Evolutionary conservation across 2,888 invertebrate species (phyloP).

Genomic region (Stenurella melanura): DNA sequence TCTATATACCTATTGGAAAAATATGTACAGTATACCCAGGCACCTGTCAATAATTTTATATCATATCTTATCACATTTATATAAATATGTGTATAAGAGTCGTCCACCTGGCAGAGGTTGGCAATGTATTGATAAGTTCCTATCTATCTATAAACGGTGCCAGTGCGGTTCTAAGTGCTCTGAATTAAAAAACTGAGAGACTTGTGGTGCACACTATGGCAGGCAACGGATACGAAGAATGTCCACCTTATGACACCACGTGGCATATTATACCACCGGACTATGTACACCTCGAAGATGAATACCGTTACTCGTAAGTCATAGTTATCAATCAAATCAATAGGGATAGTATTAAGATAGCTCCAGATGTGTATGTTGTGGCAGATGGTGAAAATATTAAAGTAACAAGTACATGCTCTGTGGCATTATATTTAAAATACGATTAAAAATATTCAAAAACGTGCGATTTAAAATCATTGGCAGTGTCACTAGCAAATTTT

Average conservation of each 20-base stretch:
- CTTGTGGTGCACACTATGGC: conserved; percentile 71
- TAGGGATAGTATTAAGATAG: not conserved
- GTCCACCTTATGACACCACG: conserved; percentile 77
- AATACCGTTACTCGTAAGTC: conserved; percentile 82
- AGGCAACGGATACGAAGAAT: conserved; percentile 78
- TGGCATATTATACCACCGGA: conserved; percentile 84
- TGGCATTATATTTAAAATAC: too few species aligned
- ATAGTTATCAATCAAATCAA: conserved; percentile 5
- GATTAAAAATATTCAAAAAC: too few species aligned
- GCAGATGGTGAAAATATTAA: too few species aligned
- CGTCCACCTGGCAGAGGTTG: conserved; percentile 65
- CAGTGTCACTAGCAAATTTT: too few species aligned
- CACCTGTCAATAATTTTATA: conserved; percentile 63
- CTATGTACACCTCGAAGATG: conserved; percentile 81
- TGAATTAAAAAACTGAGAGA: conserved; percentile 34
- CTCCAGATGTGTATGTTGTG: too few species aligned
- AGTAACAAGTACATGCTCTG: too few species aligned
- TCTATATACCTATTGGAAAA: conserved; percentile 20
- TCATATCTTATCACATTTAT: conserved; percentile 64
- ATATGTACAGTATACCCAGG: conserved; percentile 45
- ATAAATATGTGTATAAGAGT: conserved; percentile 63
- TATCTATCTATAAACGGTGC: conserved; percentile 48
- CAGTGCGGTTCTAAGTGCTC: conserved; percentile 42
- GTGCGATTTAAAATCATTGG: too few species aligned
- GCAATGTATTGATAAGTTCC: conserved; percentile 54